phyloP scores from a whole-genome alignment of 2,797 vertebrate species.

The Gallinago solitaria region DNA sequence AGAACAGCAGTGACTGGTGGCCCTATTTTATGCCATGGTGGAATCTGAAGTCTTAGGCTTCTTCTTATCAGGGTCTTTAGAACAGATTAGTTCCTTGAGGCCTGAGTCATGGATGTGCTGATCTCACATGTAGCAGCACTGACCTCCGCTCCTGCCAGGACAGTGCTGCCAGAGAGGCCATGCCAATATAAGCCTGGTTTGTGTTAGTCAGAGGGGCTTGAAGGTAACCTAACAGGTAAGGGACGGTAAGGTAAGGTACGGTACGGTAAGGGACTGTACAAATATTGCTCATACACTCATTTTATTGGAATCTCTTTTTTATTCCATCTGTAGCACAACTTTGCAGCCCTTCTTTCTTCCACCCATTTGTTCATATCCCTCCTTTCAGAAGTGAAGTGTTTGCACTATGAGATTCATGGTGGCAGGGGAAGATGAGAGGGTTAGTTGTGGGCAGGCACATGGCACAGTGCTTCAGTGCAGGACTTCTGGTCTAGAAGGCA shows the following conservation, averaged over 20 bases:
- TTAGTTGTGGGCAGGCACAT: not conserved
- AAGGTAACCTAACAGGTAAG: not conserved
- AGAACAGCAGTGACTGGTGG: not conserved
- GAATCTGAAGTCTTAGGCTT: not conserved
- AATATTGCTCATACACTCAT: not conserved
- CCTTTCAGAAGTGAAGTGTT: not conserved
- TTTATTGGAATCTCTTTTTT: not conserved
- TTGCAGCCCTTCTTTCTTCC: not conserved
- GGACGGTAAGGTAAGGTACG: too few species aligned
- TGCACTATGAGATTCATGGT: not conserved
- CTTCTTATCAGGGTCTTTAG: not conserved
- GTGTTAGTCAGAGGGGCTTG: not conserved
- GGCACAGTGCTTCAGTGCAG: not conserved
- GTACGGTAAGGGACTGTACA: not conserved
- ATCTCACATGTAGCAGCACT: not conserved
- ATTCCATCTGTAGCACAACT: too few species aligned
- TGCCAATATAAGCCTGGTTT: not conserved
- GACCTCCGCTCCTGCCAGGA: not conserved
- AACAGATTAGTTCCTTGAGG: not conserved
- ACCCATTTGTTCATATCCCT: not conserved
- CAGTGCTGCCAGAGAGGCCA: not conserved
- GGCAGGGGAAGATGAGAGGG: accelerated
- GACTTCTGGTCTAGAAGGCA: not conserved
- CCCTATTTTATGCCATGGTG: not conserved
- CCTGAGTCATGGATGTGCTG: not conserved